Conservation (phyloP, 2,113 vertebrate species). For the Ovis aries region ARS-UI_Ramb_v3.0 NC_056058.1:75333001-75333500, state of each 20-base stretch:
- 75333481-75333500: background rate
- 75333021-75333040: background rate
- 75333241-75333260: background rate
- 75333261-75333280: background rate
- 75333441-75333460: background rate
- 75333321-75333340: background rate
- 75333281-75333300: background rate
- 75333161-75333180: background rate
- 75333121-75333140: background rate
- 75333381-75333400: background rate
- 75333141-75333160: background rate
- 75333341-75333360: background rate
- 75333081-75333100: background rate
- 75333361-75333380: background rate
- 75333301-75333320: background rate
- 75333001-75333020: background rate
- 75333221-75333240: background rate
- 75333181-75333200: background rate
- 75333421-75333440: background rate
- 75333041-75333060: background rate
- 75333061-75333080: accelerated
- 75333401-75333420: background rate
- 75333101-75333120: background rate
- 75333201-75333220: background rate
- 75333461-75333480: background rate